Evolutionary conservation across 2,888 invertebrate species (phyloP), one percentile per base, ranked within the genome.

Genomic region (Sepiola atlantica): DNA sequence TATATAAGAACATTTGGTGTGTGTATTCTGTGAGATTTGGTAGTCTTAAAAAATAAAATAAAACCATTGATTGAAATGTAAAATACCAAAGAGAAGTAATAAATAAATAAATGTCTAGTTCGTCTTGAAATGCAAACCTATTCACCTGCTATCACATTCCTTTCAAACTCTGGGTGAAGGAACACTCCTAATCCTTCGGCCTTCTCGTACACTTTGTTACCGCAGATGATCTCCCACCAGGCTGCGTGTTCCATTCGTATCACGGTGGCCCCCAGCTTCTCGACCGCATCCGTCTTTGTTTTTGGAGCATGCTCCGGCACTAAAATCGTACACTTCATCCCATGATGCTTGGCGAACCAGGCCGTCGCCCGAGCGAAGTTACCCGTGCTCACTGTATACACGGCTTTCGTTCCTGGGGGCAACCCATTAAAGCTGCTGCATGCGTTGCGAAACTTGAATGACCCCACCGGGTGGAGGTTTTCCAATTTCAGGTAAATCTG

Each of bases 301-400:
- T 95, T 94, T 0, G 96, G 96, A 20, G 96, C 96, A 94, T 96
- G 95, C 35, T 96, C 96, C 32, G 97, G 97, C 21, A 96, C 96
- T n/a, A 97, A 90, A 14, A 97, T 95, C n/a, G 96, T 94, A 94
- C 97, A 97, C 0, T 95, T 95, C 21, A 96, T 94, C 4, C 95
- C 95, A 35, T 95, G 94, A 92, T 95, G 94, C 55, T 95, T 94
- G 21, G 96, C 96, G 94, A 95, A 96, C 96, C 96, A 96, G 28
- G 97, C 96, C 55, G 97, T 94, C 24, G 96, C 97, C 95, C 96
- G 96, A 14, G 97, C 97, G 95, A 97, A 97, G 94, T 97, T 97
- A 1, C 97, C 97, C 14, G 96, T 96, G 95, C 97, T 97, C 18
- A 96, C 96, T n/a, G 97, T 97, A 94, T 96, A 96, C 0, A 97